phyloP scores from a whole-genome alignment of 2,113 vertebrate genomes.

The Rhea pennata region DNA sequence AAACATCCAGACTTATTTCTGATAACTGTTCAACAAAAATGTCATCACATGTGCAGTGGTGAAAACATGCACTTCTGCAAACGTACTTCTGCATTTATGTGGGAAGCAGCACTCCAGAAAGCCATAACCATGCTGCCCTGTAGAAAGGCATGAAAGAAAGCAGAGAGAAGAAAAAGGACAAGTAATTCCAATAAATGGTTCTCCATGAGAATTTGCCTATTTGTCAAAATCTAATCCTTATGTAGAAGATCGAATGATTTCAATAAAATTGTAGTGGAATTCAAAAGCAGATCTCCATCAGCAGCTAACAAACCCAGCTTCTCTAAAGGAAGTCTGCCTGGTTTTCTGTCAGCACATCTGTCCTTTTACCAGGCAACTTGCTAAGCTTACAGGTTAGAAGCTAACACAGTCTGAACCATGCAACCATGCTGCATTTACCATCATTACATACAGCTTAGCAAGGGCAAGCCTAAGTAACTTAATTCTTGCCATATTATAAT shows the following conservation, averaged over 20 bases:
- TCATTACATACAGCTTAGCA: neutral
- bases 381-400: neutral
- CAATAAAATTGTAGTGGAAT: neutral
- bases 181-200: neutral
- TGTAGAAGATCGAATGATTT: neutral
- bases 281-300: neutral
- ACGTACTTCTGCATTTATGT: neutral
- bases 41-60: neutral
- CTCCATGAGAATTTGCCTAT: neutral
- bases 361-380: neutral
- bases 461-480: neutral
- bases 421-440: neutral
- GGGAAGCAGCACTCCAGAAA: neutral
- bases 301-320: neutral
- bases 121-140: neutral
- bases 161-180: neutral
- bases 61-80: neutral
- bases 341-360: neutral
- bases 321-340: neutral
- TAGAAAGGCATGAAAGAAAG: neutral
- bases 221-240: neutral
- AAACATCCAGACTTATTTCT: neutral
- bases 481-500: neutral
- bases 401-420: neutral
- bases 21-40: neutral